These are phyloP conservation scores for Melolontha melolontha DNA, from an alignment of 2,888 invertebrate genomes.

Conservation along the genomic window DNA sequence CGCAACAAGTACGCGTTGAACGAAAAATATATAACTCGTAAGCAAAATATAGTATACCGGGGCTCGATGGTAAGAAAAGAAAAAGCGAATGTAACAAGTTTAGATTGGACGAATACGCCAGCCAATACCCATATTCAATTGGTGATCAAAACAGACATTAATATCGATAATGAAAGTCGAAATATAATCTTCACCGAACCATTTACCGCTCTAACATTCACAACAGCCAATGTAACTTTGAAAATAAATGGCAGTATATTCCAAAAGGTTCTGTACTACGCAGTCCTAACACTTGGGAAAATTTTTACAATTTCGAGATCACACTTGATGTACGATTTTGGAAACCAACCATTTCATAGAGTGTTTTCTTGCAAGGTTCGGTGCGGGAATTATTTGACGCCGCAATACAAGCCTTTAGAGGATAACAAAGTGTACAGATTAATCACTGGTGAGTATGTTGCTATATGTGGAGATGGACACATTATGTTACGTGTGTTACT, in stretches of 20 bases:
- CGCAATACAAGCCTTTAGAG: not conserved
- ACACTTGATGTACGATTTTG: too few species aligned
- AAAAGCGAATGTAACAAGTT: slow-evolving; percentile 77
- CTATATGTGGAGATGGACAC: not conserved
- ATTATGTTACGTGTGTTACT: not conserved
- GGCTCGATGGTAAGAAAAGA: slow-evolving; percentile 81
- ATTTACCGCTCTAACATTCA: slow-evolving; percentile 3
- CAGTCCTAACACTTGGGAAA: not conserved
- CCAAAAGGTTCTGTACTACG: not conserved
- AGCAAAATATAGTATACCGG: too few species aligned
- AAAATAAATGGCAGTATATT: slow-evolving; percentile 2
- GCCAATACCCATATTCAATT: slow-evolving; percentile 79
- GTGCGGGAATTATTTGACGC: not conserved
- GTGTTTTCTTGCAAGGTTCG: not conserved
- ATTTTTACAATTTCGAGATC: slow-evolving; percentile 4
- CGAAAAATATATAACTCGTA: too few species aligned
- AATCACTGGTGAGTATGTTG: not conserved
- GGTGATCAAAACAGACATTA: slow-evolving; percentile 71
- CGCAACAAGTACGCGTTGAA: too few species aligned
- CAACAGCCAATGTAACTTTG: not conserved
- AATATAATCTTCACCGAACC: slow-evolving; percentile 4
- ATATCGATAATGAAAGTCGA: not conserved
- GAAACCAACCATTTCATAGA: not conserved
- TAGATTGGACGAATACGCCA: slow-evolving; percentile 81
- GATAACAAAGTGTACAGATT: not conserved